Evolutionary conservation across 2,797 vertebrate genomes (phyloP), one percentile per base, ranked within the genome.

Genomic region (Sebastolobus altivelis): DNA sequence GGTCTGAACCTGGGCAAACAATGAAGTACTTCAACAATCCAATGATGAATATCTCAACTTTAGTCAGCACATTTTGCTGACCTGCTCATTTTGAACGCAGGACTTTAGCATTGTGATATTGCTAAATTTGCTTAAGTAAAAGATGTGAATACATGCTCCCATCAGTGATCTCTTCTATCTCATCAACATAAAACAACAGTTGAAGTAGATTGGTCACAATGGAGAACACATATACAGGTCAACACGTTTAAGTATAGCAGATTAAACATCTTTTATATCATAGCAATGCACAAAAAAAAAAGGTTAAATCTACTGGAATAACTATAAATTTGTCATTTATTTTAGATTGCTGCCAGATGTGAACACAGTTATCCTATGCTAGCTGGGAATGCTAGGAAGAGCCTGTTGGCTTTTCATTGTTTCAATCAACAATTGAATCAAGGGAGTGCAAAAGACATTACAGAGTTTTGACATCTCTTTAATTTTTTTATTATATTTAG

Each of bases 401-500:
- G 2, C 13, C 14, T 13, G 2, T 37, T 20, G 14, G 10, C 7
- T 2, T 65, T 31, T 58, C 37, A 70, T 43, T 65, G 60, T 22
- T 68, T 12, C 12, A 20, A 58, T 22, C 29, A 37, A 71, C 16
- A 58, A 62, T 14, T 3, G 9, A 38, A 43, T 20, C 13, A 60
- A 65, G 1, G 27, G 6, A 60, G 22, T 14, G 20, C 1, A 52
- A 12, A 58, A 76, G 14, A 60, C 33, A 46, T 8, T n/a, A 18
- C 20, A 59, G 29, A 49, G 58, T 82, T 88, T 90, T 85, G 87
- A 90, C 92, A 92, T 92, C 89, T 92, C 87, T 91, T 94, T 94
- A 92, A 93, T 91, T 89, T 88, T 86, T 87, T 81, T 65, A 81
- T 90, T 87, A 87, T 90, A 92, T 90, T 88, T 81, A 86, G 74